Conservation (phyloP, 2,113 vertebrate genomes). For the Chascanopsetta lugubris region DNA sequence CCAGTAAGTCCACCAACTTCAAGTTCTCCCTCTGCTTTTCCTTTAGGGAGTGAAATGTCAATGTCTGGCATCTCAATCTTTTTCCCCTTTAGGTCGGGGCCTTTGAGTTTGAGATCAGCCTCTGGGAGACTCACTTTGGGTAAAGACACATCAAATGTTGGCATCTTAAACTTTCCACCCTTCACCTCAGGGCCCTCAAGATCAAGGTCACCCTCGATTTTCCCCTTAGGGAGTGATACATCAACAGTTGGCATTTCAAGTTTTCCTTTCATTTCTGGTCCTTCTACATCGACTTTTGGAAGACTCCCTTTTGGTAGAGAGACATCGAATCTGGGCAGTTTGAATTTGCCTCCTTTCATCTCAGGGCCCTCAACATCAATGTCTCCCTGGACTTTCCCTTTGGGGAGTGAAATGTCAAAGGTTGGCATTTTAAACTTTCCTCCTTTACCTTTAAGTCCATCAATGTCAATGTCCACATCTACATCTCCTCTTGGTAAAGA, state of each 20-base stretch:
- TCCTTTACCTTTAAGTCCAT: conserved; percentile 16
- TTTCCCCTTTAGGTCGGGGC: conserved; percentile 9
- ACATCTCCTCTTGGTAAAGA: conserved; percentile 46
- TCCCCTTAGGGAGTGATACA: conserved; percentile 70
- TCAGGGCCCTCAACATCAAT: conserved; percentile 48
- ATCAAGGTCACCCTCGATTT: conserved; percentile 22
- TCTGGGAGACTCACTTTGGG: conserved; percentile 45
- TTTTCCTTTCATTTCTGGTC: conserved; percentile 37
- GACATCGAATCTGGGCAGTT: too few relatives aligned
- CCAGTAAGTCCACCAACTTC: background rate
- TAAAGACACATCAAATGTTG: conserved; percentile 47
- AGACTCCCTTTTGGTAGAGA: conserved; percentile 63
- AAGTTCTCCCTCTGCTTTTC: conserved; percentile 15
- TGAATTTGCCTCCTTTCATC: conserved; percentile 54
- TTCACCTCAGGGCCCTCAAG: conserved; percentile 35
- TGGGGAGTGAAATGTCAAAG: conserved; percentile 71
- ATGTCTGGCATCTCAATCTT: conserved; percentile 57
- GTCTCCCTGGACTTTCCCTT: conserved; percentile 54
- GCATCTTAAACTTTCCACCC: conserved; percentile 38
- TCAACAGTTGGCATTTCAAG: conserved; percentile 63
- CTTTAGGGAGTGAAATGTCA: conserved; percentile 56
- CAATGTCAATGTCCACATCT: conserved; percentile 3
- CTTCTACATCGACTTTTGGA: conserved; percentile 23
- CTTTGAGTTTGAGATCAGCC: conserved; percentile 30
- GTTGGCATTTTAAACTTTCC: conserved; percentile 71